Base-by-base conservation (phyloP, 1,140 invertebrate genomes). In the Drosophila saltans region DNA sequence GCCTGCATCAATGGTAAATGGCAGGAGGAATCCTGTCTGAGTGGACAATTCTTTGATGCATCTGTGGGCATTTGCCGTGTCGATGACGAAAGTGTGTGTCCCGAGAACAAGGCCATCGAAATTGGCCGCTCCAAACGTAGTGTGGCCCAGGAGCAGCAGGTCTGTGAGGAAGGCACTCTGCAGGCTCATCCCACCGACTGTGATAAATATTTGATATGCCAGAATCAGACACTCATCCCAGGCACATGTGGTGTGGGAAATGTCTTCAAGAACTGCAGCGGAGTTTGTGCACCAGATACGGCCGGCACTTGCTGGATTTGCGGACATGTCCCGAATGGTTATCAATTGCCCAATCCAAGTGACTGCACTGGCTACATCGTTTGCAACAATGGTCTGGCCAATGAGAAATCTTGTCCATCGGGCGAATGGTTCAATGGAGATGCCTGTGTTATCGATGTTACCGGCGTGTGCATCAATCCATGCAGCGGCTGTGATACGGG, bases 241-340 rank as follows among this genome's bases (percentile, higher is more conserved):
- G 81, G 82, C 9, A 45, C 62, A 30, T 91, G 90, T 28, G 86
- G 83, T 10, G 69, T 57, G 7, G 90, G 90, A 10, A 91, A 91
- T 59, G 30, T 78, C 2, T 83, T 83, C 24, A 66, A 82, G 66
- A 72, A 26, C n/a, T 59, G 57, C n/a, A 65, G 60, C 11, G 65
- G 68, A 0, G 48, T 65, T 3, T 91, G 90, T 45, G 73, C 52
- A 21, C 75, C 68, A 1, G 90, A 91, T 30, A 69, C 60, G 2
- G 48, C 60, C 0, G 76, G 43, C 30, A 84, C 62, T 2, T 90
- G 85, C 41, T 90, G 81, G 85, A 16, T 79, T 2, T 91, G 90
- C 21, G 48, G 57, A 33, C 73, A 70, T 60, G 71, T 75, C n/a
- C 70, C 81, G 1, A 90, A 89, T 16, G 88, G 84, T 4, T 76